Base-by-base conservation (phyloP, 2,113 vertebrate genomes). In the Podocnemis expansa region DNA sequence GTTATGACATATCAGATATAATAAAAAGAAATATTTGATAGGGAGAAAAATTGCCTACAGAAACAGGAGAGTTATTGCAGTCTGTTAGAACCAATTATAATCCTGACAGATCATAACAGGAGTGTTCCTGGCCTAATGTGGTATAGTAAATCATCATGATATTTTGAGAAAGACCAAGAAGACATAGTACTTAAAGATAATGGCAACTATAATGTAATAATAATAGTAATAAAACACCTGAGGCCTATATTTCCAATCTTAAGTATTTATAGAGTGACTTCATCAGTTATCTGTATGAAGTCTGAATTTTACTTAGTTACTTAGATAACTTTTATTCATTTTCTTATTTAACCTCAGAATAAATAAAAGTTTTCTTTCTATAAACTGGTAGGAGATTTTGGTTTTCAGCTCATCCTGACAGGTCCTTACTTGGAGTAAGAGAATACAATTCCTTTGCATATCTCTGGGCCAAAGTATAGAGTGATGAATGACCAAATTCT, bases 81-180 rank as follows among this genome's bases (percentile, higher is more conserved):
- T 73, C 60, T 92, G 86, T 95, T 93, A 84, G 6, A 67, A 80
- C 14, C 27, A 95, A 87, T 95, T 95, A 80, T 84, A 91, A 94
- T 85, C 75, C 1, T 31, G 51, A 87, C 22, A 80, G n/a, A 90
- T 90, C 34, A 80, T 94, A 91, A 95, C 9, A 82, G 45, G 27
- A 94, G 49, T 0, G 0, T 5, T 55, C 24, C n/a, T 88, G 12
- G 5, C 31, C 13, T 91, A 89, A 95, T 80, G 55, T 91, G 75
- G 79, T 16, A 79, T 38, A 86, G 6, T 96, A 90, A 93, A 94
- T 96, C 67, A 88, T 51, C 12, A n/a, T 75, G n/a, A 82, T 82
- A 86, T 52, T 45, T 94, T 60, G 89, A 73, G 31, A 93, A 93
- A 87, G 34, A 10, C 60, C 70, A 51, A 56, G 27, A 93, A 93